Evolutionary conservation across 1,140 invertebrate genomes (phyloP).

Genomic region (Scaptomyza graminum): DNA sequence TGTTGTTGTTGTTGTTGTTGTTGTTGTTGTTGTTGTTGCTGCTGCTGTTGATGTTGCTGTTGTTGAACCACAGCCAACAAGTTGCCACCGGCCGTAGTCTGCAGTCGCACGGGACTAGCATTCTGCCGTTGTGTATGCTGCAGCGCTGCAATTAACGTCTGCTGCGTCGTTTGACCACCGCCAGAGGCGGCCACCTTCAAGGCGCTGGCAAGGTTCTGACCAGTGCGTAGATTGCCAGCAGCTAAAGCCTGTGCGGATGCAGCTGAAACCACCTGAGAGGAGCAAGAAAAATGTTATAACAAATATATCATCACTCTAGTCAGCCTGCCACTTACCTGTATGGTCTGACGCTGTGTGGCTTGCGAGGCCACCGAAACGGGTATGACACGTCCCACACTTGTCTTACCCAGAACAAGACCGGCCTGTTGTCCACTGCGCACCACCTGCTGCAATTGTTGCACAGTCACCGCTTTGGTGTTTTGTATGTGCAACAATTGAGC

Average conservation of each 20-base stretch:
- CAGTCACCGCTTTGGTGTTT: slow-evolving; percentile 87
- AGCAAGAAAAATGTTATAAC: background rate
- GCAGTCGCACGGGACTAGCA: slow-evolving; percentile 84
- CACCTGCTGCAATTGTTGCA: slow-evolving; percentile 91
- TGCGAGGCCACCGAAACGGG: slow-evolving; percentile 82
- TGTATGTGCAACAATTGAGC: slow-evolving; percentile 81
- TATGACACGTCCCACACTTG: slow-evolving; percentile 80
- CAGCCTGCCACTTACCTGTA: slow-evolving; percentile 62
- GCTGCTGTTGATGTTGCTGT: slow-evolving; percentile 57
- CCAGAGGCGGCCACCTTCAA: slow-evolving; percentile 84
- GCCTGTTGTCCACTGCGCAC: slow-evolving; percentile 87
- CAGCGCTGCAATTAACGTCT: slow-evolving; percentile 81
- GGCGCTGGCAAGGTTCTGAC: slow-evolving; percentile 83
- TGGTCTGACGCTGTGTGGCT: slow-evolving; percentile 77
- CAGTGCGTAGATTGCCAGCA: slow-evolving; percentile 83
- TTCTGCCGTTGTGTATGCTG: slow-evolving; percentile 84
- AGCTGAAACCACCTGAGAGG: slow-evolving; percentile 84
- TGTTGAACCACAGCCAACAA: slow-evolving; percentile 85
- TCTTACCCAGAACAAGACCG: slow-evolving; percentile 79
- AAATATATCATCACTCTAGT: background rate
- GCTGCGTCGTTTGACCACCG: slow-evolving; percentile 78
- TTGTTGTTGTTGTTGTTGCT: slow-evolving; percentile 56
- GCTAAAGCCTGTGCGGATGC: slow-evolving; percentile 84
- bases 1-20: slow-evolving; percentile 72
- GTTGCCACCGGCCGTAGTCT: slow-evolving; percentile 84